phyloP scores from a whole-genome alignment of 2,797 vertebrate genomes.

The Diplodus puntazzo region DNA sequence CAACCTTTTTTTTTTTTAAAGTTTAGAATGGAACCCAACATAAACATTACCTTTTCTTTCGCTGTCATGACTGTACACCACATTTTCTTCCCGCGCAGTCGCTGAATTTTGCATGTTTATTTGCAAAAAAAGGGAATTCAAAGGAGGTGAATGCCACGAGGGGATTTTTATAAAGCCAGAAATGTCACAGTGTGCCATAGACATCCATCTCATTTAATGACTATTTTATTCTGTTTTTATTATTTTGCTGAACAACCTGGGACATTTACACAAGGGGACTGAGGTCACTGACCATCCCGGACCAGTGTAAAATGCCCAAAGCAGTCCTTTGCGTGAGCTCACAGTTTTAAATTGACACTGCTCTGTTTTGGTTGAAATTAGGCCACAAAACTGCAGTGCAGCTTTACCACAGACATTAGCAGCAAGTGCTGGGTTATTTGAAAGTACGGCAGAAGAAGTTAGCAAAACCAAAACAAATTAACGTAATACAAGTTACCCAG shows the following conservation, averaged over 20 bases:
- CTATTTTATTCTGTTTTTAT: background rate
- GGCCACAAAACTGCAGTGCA: slow-evolving; percentile 12
- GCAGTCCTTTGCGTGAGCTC: background rate
- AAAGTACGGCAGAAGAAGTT: slow-evolving; percentile 25
- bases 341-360: background rate
- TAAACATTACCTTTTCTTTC: background rate
- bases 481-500: slow-evolving; percentile 46
- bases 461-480: slow-evolving; percentile 53
- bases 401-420: slow-evolving; percentile 15
- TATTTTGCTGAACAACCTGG: background rate
- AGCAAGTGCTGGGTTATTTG: slow-evolving; percentile 16
- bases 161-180: background rate
- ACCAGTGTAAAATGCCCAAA: background rate
- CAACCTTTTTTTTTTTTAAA: background rate
- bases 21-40: background rate
- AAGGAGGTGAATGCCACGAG: background rate
- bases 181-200: background rate
- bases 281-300: background rate
- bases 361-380: slow-evolving; percentile 10
- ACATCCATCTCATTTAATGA: slow-evolving; percentile 3
- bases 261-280: background rate
- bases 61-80: background rate
- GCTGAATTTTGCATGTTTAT: too few species aligned
- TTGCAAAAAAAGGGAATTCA: background rate
- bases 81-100: background rate